phyloP scores from a whole-genome alignment of 2,797 vertebrate species.

The Gastrophryne carolinensis region DNA sequence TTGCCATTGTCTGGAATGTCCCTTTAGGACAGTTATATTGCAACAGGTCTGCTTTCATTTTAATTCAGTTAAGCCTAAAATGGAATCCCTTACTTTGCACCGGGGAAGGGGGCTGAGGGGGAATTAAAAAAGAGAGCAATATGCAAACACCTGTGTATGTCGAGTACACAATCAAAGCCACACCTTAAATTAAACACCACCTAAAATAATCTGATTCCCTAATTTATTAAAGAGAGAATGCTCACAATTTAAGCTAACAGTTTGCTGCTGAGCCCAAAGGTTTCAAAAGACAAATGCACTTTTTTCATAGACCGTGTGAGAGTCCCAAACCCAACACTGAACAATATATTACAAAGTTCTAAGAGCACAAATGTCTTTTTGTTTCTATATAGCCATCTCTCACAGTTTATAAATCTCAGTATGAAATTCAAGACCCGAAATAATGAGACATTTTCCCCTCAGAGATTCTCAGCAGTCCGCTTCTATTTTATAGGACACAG shows the following conservation, averaged over 20 bases:
- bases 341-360: conserved; percentile 37
- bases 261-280: conserved; percentile 8
- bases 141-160: too few relatives aligned
- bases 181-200: too few relatives aligned
- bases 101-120: too few relatives aligned
- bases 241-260: conserved; percentile 1
- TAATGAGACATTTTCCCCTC: conserved; percentile 48
- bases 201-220: too few relatives aligned
- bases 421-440: conserved; percentile 43
- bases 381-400: conserved; percentile 46
- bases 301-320: neutral
- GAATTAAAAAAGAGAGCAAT: too few relatives aligned
- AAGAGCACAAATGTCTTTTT: conserved; percentile 42
- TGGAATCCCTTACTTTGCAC: too few relatives aligned
- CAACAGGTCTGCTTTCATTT: too few relatives aligned
- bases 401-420: conserved; percentile 47
- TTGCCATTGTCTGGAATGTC: too few relatives aligned
- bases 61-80: too few relatives aligned
- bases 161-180: neutral
- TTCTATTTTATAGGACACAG: conserved; percentile 42
- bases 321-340: neutral
- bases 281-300: neutral
- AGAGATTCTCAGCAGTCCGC: conserved; percentile 36
- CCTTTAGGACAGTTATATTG: too few relatives aligned
- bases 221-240: too few relatives aligned